Evolutionary conservation across 2,888 invertebrate genomes (phyloP), one percentile per base, ranked within the genome.

Genomic region (Mythimna lalbum): DNA sequence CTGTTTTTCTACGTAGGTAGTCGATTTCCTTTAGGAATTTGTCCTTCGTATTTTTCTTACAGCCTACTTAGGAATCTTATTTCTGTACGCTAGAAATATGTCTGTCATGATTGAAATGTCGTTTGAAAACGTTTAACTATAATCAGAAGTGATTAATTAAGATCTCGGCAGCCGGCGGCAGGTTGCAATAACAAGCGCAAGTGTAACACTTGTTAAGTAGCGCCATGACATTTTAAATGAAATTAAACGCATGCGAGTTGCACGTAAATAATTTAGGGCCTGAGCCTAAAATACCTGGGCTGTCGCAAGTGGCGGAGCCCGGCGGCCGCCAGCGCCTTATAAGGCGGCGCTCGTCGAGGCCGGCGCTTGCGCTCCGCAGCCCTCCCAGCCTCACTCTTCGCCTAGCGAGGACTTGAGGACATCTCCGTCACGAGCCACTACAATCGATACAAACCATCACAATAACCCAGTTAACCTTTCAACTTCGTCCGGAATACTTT

Each of bases 311-410:
- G 78, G 72, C 75, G 65, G 77, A 88, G 90, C 92, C 88, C 83
- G 93, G 88, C 85, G 93, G 87, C 93, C 94, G 91, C 88, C 92
- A 90, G 86, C 78, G 85, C 95, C 95, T 82, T 95, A 95, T 94
- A 95, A 88, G 95, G 95, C 67, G 79, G 79, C 81, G 78, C 76
- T 88, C 90, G 87, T 84, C 93, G 95, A 94, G 94, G 93, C 92
- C 93, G 89, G 82, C 81, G 85, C 80, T 55, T 52, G 74, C 77
- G 72, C 78, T 79, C 72, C 67, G 73, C 68, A 79, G 76, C 80
- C 80, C 85, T 85, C 73, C 73, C 65, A 33, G 52, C 76, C 80
- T 67, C 64, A 82, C 78, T 70, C 80, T 82, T 82, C 76, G 73
- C 81, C 83, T 84, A 81, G 81, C 65, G 70, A 79, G 74, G 78